These are phyloP conservation scores for Lophura nycthemera DNA, from an alignment of 2,113 vertebrate species.

Conservation along the genomic window DNA sequence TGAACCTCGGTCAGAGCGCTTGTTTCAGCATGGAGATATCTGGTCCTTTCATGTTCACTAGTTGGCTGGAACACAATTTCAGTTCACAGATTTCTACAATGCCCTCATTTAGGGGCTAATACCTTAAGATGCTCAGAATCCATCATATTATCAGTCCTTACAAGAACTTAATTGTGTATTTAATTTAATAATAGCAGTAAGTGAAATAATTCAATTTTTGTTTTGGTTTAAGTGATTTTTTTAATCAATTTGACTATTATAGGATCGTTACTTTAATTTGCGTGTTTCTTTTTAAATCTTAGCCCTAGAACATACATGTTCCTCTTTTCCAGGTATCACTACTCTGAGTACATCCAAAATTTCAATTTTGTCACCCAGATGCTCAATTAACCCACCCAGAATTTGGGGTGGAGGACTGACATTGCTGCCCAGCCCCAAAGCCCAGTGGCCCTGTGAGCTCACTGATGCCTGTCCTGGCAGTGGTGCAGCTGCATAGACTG, in stretches of 20 bases:
- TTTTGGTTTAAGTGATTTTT: not conserved
- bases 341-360: not conserved
- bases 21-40: conserved; percentile 27
- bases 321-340: not conserved
- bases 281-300: not conserved
- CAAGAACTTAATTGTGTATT: not conserved
- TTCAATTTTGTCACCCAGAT: too few relatives aligned
- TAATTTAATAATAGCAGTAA: not conserved
- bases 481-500: not conserved
- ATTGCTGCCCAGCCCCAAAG: not conserved
- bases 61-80: not conserved
- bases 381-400: not conserved
- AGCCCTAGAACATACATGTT: not conserved
- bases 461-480: not conserved
- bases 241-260: not conserved
- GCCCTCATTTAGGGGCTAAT: not conserved
- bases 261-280: not conserved
- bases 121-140: not conserved
- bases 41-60: conserved; percentile 4
- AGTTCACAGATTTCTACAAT: not conserved
- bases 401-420: not conserved
- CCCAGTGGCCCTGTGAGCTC: not conserved
- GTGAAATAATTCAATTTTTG: not conserved
- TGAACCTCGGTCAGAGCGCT: conserved; percentile 14
- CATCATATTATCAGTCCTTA: not conserved